These are phyloP conservation scores for Chlorodrepanis virens DNA, from an alignment of 2,113 vertebrate species.

Conservation along the genomic window DNA sequence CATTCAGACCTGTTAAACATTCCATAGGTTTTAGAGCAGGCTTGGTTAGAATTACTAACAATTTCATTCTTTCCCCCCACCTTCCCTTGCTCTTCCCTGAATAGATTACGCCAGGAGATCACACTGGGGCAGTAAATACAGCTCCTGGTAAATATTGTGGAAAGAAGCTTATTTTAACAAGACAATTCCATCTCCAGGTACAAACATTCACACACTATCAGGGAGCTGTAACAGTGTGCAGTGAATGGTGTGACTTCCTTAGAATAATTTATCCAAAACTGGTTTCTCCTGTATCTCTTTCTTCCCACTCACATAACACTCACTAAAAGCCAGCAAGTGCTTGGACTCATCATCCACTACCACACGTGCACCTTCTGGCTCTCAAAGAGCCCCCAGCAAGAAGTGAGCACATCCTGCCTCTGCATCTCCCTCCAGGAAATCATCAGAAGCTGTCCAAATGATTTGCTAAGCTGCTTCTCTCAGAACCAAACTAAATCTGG, in stretches of 20 bases:
- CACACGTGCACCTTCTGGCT: neutral
- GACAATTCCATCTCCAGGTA: neutral
- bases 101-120: neutral
- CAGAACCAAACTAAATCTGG: neutral
- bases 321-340: neutral
- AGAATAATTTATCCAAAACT: neutral
- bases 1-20: neutral
- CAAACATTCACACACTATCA: neutral
- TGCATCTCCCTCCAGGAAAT: neutral
- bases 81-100: neutral
- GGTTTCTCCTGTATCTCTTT: neutral
- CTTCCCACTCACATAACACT: neutral
- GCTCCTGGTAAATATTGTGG: neutral
- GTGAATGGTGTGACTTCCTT: neutral
- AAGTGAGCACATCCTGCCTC: neutral
- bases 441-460: neutral
- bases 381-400: neutral
- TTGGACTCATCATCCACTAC: neutral
- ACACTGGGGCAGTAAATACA: neutral
- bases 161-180: neutral
- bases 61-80: neutral
- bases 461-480: neutral
- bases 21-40: neutral
- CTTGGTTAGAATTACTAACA: neutral
- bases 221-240: neutral